Conservation (phyloP, 2,113 vertebrate genomes). For the Prionailurus bengalensis region DNA sequence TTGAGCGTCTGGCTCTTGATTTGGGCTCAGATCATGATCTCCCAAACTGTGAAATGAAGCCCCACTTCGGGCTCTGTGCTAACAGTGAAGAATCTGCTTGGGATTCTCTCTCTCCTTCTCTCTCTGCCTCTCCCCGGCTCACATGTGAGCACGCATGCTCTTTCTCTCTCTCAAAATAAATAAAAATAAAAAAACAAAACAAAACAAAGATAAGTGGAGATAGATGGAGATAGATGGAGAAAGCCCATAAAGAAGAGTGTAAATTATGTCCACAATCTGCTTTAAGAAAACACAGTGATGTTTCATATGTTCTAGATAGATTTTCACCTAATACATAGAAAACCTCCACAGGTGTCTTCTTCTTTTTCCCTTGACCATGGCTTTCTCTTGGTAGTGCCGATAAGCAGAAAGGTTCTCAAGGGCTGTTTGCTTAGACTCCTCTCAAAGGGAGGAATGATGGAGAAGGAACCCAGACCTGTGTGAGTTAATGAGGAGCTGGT, state of each 20-base stretch:
- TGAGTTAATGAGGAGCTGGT: background rate
- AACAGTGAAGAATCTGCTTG: too few relatives aligned
- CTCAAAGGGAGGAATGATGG: background rate
- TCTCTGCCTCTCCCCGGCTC: too few relatives aligned
- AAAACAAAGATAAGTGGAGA: too few relatives aligned
- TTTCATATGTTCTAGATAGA: background rate
- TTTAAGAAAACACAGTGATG: slow-evolving; percentile 40
- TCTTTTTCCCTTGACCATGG: background rate
- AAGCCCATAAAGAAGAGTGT: background rate
- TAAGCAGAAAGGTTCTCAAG: background rate
- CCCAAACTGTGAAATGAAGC: too few relatives aligned
- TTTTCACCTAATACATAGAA: slow-evolving; percentile 18
- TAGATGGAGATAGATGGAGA: background rate
- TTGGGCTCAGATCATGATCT: too few relatives aligned
- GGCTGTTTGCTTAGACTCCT: background rate
- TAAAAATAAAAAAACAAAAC: too few relatives aligned
- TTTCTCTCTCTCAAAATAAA: too few relatives aligned
- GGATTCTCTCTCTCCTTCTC: too few relatives aligned
- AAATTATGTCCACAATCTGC: background rate
- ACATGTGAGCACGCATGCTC: too few relatives aligned
- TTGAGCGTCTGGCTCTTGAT: too few relatives aligned
- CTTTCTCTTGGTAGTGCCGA: background rate
- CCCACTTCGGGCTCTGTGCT: too few relatives aligned
- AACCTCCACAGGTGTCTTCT: background rate
- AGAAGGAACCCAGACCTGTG: background rate